Base-by-base conservation (phyloP, 2,797 vertebrate genomes). In the Diplodus sargus region DNA sequence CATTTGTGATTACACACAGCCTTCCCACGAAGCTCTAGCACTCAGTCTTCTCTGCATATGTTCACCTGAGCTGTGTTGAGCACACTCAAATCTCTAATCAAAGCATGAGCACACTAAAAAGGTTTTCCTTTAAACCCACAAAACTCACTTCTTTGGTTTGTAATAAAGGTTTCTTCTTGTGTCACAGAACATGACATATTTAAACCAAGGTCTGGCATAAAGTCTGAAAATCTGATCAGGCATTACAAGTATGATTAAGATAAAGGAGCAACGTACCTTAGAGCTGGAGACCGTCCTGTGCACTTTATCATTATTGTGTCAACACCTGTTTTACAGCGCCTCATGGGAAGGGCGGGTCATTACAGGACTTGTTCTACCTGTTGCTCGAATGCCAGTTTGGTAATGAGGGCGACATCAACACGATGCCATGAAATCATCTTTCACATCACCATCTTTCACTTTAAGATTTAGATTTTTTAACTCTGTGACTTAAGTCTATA, bases 241-340 rank as follows among this genome's bases (percentile, higher is more conserved):
- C 15, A 6, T 64, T 56, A 17, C 5, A 1, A 3, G 4, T 14
- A 53, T 48, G 0, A 0, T 22, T 10, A 1, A 72, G 11, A 28
- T 60, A 7, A 66, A 75, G n/a, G 34, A 20, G 18, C 1, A 59
- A 68, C 13, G 1, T 78, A 90, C 85, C 87, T 79, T 34, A 12
- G 4, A 13, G 69, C 25, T 63, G 25, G 30, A 8, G 10, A 15
- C 5, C 47, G 22, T 30, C 22, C 53, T 0, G 8, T 6, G 22
- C 34, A 51, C 11, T 45, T 7, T 13, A 3, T 17, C 3, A 0
- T 8, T 54, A 42, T 73, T 51, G 10, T 66, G 45, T 20, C 12
- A 70, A 23, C 76, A 64, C 2, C 2, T 0, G 18, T 20, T 20
- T 10, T 13, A 30, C 5, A 4, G 1, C 3, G 15, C 5, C 12